Evolutionary conservation across 2,888 invertebrate genomes (phyloP), one percentile per base, ranked within the genome.

Genomic region (Synergus japonicus): DNA sequence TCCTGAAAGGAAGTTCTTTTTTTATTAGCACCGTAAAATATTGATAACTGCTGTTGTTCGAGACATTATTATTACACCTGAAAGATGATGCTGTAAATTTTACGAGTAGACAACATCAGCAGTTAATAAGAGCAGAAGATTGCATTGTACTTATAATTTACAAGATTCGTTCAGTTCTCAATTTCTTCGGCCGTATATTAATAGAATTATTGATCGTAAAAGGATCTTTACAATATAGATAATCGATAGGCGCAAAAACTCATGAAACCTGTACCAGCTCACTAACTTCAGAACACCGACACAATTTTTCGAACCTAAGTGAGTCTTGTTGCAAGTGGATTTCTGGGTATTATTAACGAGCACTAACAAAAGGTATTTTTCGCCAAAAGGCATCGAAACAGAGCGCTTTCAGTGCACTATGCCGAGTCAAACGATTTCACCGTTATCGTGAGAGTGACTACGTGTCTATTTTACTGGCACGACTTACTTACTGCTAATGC

Each of bases 371-470:
- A 76, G 13, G 29, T 29, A 64, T 58, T 65, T 58, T 41, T 78
- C 41, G 37, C 41, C 43, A 49, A 67, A 54, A 67, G 67, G 43
- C 29, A 78, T 46, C 46, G 64, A 41, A 66, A 73, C 44, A 66
- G n/a, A n/a, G n/a, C n/a, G 41, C 18, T 76, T 41, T 66, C 73
- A 65, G 44, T 78, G n/a, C 18, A 64, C 44, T 64, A 46, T 76
- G 46, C 63, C 63, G 46, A 49, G 44, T 66, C 44, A 46, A 65
- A 63, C 60, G 65, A 64, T 79, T 79, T 77, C 79, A 79, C 76
- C 79, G 76, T 76, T 79, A 77, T 49, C 54, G 41, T 66, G 43
- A 78, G 78, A 78, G 58, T 78, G 66, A 67, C 78, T 78, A 77
- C 41, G 54, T 77, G 43, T 78, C 49, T 78, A 73, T 73, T 78